Percentiles rank a stretch among this genome's conserved stretches.
Conservation (phyloP, 2,797 vertebrate genomes). For the Chloroceryle amazona region DNA sequence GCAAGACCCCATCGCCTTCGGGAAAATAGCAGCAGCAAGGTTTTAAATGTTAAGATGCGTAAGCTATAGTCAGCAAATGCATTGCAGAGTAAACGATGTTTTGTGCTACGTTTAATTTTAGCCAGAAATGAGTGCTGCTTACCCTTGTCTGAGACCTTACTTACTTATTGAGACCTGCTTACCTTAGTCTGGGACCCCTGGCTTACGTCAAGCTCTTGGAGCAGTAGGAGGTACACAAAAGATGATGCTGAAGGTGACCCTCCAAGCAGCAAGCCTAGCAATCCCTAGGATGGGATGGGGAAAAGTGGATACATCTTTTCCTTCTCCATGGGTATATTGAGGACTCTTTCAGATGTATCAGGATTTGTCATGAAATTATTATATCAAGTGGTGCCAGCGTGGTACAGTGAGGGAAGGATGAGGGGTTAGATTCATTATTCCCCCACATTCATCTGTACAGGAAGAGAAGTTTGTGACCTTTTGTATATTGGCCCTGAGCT, state of each 20-base stretch:
- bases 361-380: accelerated
- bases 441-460: background rate
- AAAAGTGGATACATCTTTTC: background rate
- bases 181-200: background rate
- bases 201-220: background rate
- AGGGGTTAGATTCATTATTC: background rate
- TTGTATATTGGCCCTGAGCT: background rate
- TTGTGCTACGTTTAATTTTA: background rate
- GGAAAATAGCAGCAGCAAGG: background rate
- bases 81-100: accelerated
- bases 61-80: background rate
- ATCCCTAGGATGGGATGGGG: background rate
- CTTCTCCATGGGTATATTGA: accelerated
- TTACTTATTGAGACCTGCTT: background rate
- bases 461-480: slow-evolving; percentile 55
- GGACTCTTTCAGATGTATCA: background rate
- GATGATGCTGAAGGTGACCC: background rate
- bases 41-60: accelerated
- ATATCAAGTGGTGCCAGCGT: background rate
- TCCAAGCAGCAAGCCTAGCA: accelerated
- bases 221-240: background rate
- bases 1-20: accelerated
- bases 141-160: background rate
- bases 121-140: background rate
- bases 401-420: background rate